phyloP scores from a whole-genome alignment of 2,113 vertebrate species.

The Pseudois nayaur region DNA sequence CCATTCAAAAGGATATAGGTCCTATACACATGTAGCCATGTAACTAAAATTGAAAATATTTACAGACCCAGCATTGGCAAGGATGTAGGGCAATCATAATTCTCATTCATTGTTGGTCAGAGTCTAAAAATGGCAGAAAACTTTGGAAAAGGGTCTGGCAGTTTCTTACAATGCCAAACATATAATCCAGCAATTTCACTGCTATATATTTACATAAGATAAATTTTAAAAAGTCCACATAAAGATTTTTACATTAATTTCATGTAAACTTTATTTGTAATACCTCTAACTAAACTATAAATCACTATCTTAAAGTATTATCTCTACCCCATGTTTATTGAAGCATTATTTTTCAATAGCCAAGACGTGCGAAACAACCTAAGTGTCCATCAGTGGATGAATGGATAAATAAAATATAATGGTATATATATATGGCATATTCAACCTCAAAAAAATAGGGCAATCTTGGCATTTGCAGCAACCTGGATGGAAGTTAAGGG shows the following conservation, averaged over 20 bases:
- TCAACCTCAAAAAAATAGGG: neutral
- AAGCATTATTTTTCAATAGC: neutral
- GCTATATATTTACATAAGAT: neutral
- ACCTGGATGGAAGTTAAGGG: neutral
- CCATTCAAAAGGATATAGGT: neutral
- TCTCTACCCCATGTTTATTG: neutral
- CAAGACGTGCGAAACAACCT: neutral
- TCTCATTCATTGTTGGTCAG: neutral
- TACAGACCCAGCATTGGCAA: neutral
- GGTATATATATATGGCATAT: neutral
- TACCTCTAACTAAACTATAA: neutral
- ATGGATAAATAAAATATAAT: neutral
- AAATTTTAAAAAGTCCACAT: neutral
- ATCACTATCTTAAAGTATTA: neutral
- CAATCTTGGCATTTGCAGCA: neutral
- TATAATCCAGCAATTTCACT: neutral
- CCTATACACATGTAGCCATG: neutral
- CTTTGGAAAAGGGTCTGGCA: neutral
- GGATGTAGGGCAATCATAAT: neutral
- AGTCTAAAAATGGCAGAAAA: neutral
- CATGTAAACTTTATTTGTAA: neutral
- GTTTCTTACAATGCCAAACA: neutral
- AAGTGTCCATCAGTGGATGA: neutral
- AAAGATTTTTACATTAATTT: neutral
- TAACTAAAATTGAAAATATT: neutral